Evolutionary conservation across 2,888 invertebrate species (phyloP).

Genomic region (Pseudococcus jackbeardsleyi): DNA sequence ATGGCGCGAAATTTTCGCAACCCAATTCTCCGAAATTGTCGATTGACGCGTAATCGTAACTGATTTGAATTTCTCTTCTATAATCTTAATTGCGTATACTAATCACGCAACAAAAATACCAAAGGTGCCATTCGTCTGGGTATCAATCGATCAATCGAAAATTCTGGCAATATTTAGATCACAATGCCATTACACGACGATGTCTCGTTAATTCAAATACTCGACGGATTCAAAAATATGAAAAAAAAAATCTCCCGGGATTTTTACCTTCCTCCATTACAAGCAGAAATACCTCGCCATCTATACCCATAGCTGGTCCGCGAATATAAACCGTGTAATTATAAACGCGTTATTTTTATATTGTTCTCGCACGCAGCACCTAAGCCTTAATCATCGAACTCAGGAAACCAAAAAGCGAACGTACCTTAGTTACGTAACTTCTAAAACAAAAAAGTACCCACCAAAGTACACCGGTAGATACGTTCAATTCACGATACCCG

Average conservation of each 20-base stretch:
- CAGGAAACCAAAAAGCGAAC: conserved; percentile 24
- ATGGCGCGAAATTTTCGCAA: conserved; percentile 19
- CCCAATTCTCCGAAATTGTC: not conserved
- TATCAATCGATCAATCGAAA: not conserved
- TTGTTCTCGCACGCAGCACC: conserved; percentile 17
- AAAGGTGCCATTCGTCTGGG: not conserved
- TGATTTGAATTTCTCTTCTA: not conserved
- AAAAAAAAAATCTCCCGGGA: not conserved
- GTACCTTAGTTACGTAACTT: not conserved
- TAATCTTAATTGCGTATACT: not conserved
- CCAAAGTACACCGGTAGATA: not conserved
- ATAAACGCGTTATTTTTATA: conserved; percentile 41
- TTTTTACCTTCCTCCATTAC: not conserved
- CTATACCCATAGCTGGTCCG: not conserved
- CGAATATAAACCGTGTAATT: not conserved
- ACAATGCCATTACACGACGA: not conserved
- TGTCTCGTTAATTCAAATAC: not conserved
- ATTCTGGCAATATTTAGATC: not conserved
- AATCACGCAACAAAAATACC: not conserved
- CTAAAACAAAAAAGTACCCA: not conserved
- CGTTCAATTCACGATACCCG: not conserved
- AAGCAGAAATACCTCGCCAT: not conserved
- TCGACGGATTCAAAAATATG: not conserved
- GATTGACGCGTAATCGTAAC: not conserved
- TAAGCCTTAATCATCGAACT: not conserved